Conservation (phyloP, 1,140 invertebrate species). For the Trypoxylus dichotomus region DNA sequence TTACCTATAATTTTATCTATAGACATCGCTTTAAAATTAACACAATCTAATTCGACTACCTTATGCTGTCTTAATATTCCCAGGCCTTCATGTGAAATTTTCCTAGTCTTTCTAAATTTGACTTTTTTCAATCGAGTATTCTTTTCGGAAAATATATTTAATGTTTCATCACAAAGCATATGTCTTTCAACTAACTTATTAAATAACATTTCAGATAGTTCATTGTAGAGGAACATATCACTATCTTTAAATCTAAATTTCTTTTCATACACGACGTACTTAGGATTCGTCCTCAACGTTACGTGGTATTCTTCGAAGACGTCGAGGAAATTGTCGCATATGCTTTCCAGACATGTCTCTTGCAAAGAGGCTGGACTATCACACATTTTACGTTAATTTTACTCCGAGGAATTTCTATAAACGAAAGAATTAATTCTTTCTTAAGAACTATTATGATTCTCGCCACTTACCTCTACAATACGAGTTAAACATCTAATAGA, state of each 20-base stretch:
- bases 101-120: slow-evolving; percentile 59
- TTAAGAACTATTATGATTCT: too few relatives aligned
- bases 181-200: slow-evolving; percentile 65
- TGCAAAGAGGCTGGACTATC: slow-evolving; percentile 66
- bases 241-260: slow-evolving; percentile 64
- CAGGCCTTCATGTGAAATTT: slow-evolving; percentile 65
- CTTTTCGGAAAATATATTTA: slow-evolving; percentile 68
- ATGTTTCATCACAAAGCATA: slow-evolving; percentile 65
- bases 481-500: slow-evolving; percentile 5
- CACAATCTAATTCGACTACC: slow-evolving; percentile 64
- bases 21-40: slow-evolving; percentile 43
- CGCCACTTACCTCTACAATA: background rate
- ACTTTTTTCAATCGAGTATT: slow-evolving; percentile 63
- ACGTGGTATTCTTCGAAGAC: slow-evolving; percentile 57
- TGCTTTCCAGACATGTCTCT: slow-evolving; percentile 69
- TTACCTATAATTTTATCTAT: slow-evolving; percentile 47
- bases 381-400: slow-evolving; percentile 57
- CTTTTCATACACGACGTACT: slow-evolving; percentile 33
- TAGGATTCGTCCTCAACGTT: background rate
- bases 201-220: slow-evolving; percentile 70
- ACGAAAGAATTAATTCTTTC: background rate
- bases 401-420: background rate
- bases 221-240: slow-evolving; percentile 68
- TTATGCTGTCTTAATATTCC: slow-evolving; percentile 69
- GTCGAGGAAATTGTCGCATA: slow-evolving; percentile 67